These are phyloP conservation scores for Rhinogobius similis DNA, from an alignment of 2,113 vertebrate genomes.

Conservation along the genomic window DNA sequence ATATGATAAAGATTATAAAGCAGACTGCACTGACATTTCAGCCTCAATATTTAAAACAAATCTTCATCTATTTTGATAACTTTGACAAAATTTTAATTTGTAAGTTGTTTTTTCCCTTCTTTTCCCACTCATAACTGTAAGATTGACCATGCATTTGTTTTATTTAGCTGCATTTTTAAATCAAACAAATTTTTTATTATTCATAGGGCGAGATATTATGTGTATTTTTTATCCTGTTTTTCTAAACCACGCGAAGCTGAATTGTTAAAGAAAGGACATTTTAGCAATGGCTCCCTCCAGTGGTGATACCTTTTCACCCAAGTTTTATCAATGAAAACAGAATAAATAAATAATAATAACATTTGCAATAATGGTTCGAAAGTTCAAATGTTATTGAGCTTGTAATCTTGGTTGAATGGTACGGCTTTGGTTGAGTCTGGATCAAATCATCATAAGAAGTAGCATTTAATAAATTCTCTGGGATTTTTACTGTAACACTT, in stretches of 20 bases:
- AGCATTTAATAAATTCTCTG: neutral
- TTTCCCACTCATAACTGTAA: neutral
- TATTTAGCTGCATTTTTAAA: neutral
- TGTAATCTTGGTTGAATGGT: constrained; percentile 3
- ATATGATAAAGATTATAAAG: neutral
- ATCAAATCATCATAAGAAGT: neutral
- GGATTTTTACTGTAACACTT: neutral
- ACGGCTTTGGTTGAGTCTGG: neutral
- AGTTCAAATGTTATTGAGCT: neutral
- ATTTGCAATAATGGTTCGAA: neutral
- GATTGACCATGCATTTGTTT: neutral
- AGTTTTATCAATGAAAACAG: neutral
- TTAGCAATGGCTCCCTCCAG: constrained; percentile 52
- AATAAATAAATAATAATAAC: neutral
- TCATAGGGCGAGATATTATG: neutral
- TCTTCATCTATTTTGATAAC: neutral
- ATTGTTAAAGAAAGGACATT: neutral
- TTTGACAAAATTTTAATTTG: neutral
- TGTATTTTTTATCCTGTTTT: neutral
- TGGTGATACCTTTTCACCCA: constrained; percentile 7
- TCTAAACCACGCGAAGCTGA: neutral
- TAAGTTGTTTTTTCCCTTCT: neutral
- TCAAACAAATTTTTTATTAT: too few relatives aligned
- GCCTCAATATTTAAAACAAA: neutral
- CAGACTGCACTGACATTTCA: neutral